A percentile compares a stretch with the other conserved stretches of the same genome.
Conservation (phyloP, 2,113 vertebrate species). For the Illadopsis cleaveri region DNA sequence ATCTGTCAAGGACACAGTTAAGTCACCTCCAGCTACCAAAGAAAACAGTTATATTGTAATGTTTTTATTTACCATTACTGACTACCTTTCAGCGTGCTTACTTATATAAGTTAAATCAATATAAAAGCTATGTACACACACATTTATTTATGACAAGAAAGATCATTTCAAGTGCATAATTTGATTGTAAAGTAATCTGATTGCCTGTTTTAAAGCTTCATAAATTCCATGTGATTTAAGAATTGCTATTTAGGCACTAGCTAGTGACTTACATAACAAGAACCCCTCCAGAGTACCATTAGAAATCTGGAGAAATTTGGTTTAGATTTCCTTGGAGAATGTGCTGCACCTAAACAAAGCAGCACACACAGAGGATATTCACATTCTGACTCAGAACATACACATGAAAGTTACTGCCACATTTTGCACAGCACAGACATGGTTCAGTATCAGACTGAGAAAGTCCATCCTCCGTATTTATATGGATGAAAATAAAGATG, state of each 20-base stretch:
- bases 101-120: background rate
- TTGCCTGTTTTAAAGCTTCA: background rate
- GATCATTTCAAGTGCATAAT: background rate
- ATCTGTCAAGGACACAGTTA: slow-evolving; percentile 94
- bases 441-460: background rate
- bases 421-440: background rate
- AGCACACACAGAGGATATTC: background rate
- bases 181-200: background rate
- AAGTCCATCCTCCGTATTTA: background rate
- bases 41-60: slow-evolving; percentile 51
- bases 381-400: background rate
- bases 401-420: background rate
- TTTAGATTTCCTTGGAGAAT: background rate
- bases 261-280: background rate
- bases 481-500: background rate
- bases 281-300: background rate
- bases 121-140: background rate
- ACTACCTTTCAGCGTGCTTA: background rate
- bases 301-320: background rate
- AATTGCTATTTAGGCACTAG: background rate
- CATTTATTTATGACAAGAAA: background rate
- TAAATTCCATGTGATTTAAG: background rate
- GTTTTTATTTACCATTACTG: slow-evolving; percentile 26
- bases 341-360: background rate
- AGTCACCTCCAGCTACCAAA: slow-evolving; percentile 86